Base-by-base conservation (phyloP, 2,797 vertebrate species). In the Hyperoplus immaculatus region DNA sequence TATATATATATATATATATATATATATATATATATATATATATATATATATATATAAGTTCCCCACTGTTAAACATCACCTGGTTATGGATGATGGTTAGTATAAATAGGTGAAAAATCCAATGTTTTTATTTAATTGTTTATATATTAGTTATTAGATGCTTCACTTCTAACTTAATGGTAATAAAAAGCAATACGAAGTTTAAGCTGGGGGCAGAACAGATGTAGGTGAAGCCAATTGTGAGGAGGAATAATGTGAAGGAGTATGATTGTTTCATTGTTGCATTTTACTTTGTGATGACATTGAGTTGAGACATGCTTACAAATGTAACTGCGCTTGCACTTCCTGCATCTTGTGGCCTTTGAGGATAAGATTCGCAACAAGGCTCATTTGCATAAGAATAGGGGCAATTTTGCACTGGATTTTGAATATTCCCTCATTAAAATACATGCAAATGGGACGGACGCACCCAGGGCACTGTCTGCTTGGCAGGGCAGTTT, bases 211-310 rank as follows among this genome's bases (percentile, higher is more conserved):
- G 45, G 53, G 36, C 49, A 56, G 72, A 86, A 82, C 85, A 88
- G 80, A 79, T 87, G 82, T 65, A 74, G 69, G 47, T 82, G 65
- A 65, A 87, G 54, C 83, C 75, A 54, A 54, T 67, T 70, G 76
- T 38, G 61, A 86, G 57, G 61, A 86, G 57, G 49, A 81, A 66
- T 59, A 51, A 0, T 70, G 57, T 68, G 39, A 80, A 71, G 56
- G 53, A 68, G 69, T 38, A 66, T 5, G 59, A 56, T 8, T 46
- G 15, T 73, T 72, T 69, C 64, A 43, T 54, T 11, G 13, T 39
- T 56, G 59, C 46, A 45, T 12, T 45, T 78, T 70, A 60, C 53
- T 11, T 50, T 61, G 58, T 65, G 81, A 58, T 65, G 43, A 61
- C 3, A 0, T 51, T 54, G 14, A 55, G 8, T 60, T 71, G 54